These are phyloP conservation scores for Chrysocyon brachyurus DNA, from an alignment of 2,797 vertebrate genomes.

Conservation along the genomic window DNA sequence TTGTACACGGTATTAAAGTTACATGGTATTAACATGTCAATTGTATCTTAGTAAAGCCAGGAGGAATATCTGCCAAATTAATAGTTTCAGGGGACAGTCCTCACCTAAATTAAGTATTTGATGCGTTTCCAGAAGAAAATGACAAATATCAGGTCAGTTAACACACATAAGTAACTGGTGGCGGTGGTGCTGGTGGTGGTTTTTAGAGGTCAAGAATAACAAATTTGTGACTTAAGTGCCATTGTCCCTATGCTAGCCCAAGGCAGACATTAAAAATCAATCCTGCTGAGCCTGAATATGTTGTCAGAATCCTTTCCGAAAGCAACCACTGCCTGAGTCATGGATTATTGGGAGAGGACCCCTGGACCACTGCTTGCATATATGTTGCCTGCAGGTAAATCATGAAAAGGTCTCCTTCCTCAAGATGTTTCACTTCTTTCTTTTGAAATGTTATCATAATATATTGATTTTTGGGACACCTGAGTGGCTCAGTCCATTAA, in stretches of 20 bases:
- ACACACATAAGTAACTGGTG: neutral
- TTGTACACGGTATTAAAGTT: neutral
- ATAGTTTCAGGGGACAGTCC: neutral
- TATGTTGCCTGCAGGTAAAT: neutral
- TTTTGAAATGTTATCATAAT: neutral
- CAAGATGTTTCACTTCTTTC: neutral
- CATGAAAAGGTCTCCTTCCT: neutral
- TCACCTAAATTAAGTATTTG: neutral
- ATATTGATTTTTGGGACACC: neutral
- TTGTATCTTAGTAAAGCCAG: neutral
- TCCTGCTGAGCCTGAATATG: neutral
- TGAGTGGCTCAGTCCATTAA: too few species aligned
- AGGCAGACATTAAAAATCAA: too few species aligned
- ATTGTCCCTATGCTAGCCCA: neutral
- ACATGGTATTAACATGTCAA: neutral
- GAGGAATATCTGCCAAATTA: neutral
- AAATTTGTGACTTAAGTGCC: neutral
- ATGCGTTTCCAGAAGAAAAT: neutral
- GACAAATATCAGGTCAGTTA: neutral
- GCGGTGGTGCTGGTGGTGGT: neutral
- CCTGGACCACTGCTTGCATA: neutral
- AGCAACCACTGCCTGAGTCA: too few species aligned
- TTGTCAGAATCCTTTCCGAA: neutral
- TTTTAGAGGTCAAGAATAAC: neutral
- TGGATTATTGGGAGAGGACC: neutral